These are phyloP conservation scores for Porites lobata DNA, from an alignment of 92 coral and sea anemone genomes.

Conservation along the genomic window DNA sequence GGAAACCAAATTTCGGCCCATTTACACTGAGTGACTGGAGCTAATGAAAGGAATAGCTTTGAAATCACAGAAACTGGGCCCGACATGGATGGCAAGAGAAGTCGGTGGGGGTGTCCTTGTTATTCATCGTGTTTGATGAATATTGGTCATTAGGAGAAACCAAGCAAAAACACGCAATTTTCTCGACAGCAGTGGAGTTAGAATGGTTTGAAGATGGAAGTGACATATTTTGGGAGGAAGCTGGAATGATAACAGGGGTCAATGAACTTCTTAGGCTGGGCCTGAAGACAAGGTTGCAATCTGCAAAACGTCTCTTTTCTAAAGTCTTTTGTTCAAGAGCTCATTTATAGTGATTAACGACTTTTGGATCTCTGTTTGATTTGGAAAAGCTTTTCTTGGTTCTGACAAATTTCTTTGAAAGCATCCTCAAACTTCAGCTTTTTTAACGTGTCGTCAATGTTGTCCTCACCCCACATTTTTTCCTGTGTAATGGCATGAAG, in stretches of 20 bases:
- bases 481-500: constrained; percentile 27
- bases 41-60: not conserved
- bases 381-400: constrained; percentile 9
- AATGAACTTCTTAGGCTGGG: not conserved
- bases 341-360: not conserved
- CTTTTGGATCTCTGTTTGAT: constrained; percentile 16
- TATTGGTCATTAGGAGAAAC: not conserved
- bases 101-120: constrained; percentile 10
- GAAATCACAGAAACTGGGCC: constrained; percentile 15
- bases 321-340: constrained; percentile 15
- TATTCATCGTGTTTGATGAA: constrained; percentile 12
- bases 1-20: constrained; percentile 12
- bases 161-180: not conserved
- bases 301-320: constrained; percentile 8
- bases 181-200: constrained; percentile 14
- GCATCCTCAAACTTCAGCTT: constrained; percentile 28
- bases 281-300: constrained; percentile 17
- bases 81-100: constrained; percentile 2
- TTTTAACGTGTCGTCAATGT: constrained; percentile 12
- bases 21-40: constrained; percentile 1
- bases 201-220: constrained; percentile 24
- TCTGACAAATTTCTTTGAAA: constrained; percentile 12
- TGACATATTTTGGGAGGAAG: constrained; percentile 6
- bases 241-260: not conserved
- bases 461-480: constrained; percentile 22